These are phyloP conservation scores for Lapara coniferarum DNA, from an alignment of 2,888 invertebrate genomes.

Conservation along the genomic window DNA sequence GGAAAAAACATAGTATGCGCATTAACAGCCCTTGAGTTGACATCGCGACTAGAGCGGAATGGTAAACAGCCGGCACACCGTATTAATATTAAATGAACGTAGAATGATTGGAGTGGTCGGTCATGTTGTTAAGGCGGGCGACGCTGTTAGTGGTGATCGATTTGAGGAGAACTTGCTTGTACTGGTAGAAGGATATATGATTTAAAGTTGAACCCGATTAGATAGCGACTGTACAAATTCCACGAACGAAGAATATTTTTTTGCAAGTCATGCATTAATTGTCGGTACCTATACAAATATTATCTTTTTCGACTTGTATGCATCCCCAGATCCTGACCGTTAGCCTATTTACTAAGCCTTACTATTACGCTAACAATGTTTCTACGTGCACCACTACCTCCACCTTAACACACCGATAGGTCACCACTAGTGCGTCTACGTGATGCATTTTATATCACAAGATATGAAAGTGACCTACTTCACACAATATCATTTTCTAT, in stretches of 20 bases:
- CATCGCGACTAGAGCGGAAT: not conserved
- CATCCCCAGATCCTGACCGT: too few relatives aligned
- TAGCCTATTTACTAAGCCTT: too few relatives aligned
- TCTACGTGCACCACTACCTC: not conserved
- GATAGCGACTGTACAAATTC: too few relatives aligned
- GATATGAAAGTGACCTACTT: slow-evolving; percentile 15
- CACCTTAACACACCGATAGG: slow-evolving; percentile 11
- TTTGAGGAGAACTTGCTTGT: not conserved
- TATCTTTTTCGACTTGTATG: too few relatives aligned
- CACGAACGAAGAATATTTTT: too few relatives aligned
- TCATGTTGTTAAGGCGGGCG: not conserved
- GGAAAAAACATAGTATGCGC: not conserved
- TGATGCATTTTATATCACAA: slow-evolving; percentile 9
- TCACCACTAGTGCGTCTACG: slow-evolving; percentile 1
- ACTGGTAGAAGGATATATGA: too few relatives aligned
- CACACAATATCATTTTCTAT: slow-evolving; percentile 16
- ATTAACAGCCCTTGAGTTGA: slow-evolving; percentile 1
- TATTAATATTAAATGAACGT: slow-evolving; percentile 23
- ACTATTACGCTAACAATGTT: not conserved
- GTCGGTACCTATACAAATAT: too few relatives aligned
- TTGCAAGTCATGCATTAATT: too few relatives aligned
- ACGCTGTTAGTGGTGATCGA: not conserved
- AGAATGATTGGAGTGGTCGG: slow-evolving; percentile 13
- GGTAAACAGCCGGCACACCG: slow-evolving; percentile 1
- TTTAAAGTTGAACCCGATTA: too few relatives aligned